Percentiles rank a stretch among this genome's conserved stretches.
These are phyloP conservation scores for Daphoenositta chrysoptera DNA, from an alignment of 2,113 vertebrate genomes.

Conservation along the genomic window DNA sequence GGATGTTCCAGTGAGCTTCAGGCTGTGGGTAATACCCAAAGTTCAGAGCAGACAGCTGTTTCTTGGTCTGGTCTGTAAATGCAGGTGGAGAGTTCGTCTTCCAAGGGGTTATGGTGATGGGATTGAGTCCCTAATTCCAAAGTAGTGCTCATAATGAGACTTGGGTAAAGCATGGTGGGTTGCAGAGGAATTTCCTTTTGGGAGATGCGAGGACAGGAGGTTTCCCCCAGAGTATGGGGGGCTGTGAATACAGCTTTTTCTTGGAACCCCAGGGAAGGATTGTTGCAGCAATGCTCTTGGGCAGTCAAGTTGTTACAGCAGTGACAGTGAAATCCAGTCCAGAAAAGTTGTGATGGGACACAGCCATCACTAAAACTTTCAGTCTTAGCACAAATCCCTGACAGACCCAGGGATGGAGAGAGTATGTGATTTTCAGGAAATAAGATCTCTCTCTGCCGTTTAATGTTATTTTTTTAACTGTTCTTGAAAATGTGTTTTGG, in stretches of 20 bases:
- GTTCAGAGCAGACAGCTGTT: not conserved
- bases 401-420: not conserved
- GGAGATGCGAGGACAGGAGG: not conserved
- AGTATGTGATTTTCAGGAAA: not conserved
- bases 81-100: not conserved
- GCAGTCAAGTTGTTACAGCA: not conserved
- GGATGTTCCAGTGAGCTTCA: not conserved
- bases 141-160: not conserved
- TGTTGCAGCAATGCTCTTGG: not conserved
- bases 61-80: not conserved
- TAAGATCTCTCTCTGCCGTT: not conserved
- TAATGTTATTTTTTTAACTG: not conserved
- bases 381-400: not conserved
- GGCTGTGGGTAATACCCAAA: not conserved
- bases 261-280: not conserved
- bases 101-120: not conserved
- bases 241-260: not conserved
- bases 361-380: not conserved
- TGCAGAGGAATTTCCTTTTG: not conserved
- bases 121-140: not conserved
- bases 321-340: not conserved
- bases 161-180: not conserved
- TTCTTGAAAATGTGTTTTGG: not conserved
- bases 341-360: not conserved
- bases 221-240: rapidly evolving